Conservation (phyloP, 2,113 vertebrate genomes). For the Jacana jacana region DNA sequence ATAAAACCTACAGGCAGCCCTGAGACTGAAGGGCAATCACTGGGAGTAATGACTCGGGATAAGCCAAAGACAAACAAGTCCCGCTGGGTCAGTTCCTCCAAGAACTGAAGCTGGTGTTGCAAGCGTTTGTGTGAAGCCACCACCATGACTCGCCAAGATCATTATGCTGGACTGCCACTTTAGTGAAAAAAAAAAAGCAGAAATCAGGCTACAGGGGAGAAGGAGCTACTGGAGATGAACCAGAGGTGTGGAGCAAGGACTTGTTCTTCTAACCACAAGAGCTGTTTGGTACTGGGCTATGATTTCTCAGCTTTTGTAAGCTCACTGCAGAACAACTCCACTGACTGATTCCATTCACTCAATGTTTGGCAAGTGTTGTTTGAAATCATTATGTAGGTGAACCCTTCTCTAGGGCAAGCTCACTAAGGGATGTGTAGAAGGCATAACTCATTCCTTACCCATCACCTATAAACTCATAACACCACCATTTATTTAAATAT, state of each 20-base stretch:
- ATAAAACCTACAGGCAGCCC: neutral
- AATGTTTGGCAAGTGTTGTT: neutral
- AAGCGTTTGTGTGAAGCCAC: accelerated
- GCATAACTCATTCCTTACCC: neutral
- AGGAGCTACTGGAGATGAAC: neutral
- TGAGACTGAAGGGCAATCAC: neutral
- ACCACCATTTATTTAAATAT: neutral
- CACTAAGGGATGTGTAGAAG: neutral
- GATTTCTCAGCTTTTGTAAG: neutral
- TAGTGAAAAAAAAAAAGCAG: neutral
- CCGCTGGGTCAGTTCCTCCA: neutral
- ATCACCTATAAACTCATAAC: accelerated
- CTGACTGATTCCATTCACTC: accelerated
- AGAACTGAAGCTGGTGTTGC: neutral
- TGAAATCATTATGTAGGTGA: neutral
- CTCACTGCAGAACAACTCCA: neutral
- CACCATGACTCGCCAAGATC: neutral
- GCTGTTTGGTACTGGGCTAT: neutral
- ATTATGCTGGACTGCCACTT: neutral
- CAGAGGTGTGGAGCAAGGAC: neutral
- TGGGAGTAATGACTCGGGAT: neutral
- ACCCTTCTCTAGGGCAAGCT: neutral
- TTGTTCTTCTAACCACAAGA: neutral
- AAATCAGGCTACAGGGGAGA: neutral
- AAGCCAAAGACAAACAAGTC: neutral